phyloP scores from a whole-genome alignment of 2,888 invertebrate species.

The Bedellia somnulentella region DNA sequence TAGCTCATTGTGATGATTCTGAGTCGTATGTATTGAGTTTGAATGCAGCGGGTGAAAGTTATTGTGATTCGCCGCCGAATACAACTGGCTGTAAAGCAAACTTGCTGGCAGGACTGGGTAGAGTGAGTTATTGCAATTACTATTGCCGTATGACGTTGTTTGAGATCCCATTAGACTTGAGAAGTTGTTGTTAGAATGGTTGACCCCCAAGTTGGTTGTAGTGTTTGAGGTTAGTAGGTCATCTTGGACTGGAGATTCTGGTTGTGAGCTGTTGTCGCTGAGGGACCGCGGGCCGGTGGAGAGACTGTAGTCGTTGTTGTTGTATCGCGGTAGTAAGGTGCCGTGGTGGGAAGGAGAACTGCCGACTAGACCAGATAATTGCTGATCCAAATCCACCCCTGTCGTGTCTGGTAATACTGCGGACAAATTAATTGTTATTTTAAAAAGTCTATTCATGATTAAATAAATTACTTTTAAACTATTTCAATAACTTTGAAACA shows the following conservation, averaged over 20 bases:
- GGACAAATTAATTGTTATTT: no score
- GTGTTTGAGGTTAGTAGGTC: slow-evolving; percentile 70
- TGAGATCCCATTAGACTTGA: slow-evolving; percentile 66
- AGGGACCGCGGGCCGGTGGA: slow-evolving; percentile 73
- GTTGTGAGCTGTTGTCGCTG: slow-evolving; percentile 81
- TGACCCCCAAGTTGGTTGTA: slow-evolving; percentile 60
- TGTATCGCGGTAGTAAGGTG: slow-evolving; percentile 69
- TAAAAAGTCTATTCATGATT: no score
- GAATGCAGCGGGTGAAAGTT: slow-evolving; percentile 72
- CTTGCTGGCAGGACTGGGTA: slow-evolving; percentile 82
- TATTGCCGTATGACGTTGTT: slow-evolving; percentile 58
- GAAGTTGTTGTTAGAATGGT: slow-evolving; percentile 66
- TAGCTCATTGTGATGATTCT: slow-evolving; percentile 68
- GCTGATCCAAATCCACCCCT: slow-evolving; percentile 73
- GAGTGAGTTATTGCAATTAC: slow-evolving; percentile 71
- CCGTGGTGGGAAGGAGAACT: slow-evolving; percentile 59
- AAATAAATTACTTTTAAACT: no score
- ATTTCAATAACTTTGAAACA: no score
- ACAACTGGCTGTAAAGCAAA: slow-evolving; percentile 80
- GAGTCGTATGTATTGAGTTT: slow-evolving; percentile 64
- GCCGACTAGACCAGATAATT: slow-evolving; percentile 66
- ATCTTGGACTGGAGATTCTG: slow-evolving; percentile 82
- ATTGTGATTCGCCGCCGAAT: slow-evolving; percentile 76
- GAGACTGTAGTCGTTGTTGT: slow-evolving; percentile 67
- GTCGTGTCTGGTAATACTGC: slow-evolving; percentile 79